Conservation (phyloP, 2,797 vertebrate species). For the Malacoctenus gilli region DNA sequence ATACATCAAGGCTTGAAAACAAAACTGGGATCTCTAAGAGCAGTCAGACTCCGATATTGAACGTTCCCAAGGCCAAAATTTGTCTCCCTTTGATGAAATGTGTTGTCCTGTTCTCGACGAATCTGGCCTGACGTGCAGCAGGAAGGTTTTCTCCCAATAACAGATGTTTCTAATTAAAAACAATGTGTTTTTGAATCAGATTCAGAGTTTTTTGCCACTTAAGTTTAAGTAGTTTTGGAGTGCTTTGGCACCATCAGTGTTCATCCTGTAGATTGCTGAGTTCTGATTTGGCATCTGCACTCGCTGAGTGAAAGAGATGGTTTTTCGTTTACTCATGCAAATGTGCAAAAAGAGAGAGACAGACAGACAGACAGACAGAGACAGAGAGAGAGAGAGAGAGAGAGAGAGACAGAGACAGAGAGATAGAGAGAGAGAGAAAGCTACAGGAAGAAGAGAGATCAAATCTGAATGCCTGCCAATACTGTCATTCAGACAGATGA, state of each 20-base stretch:
- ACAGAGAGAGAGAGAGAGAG: too few relatives aligned
- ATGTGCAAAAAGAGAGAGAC: too few relatives aligned
- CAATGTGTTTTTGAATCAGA: neutral
- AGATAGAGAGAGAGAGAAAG: neutral
- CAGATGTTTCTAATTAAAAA: neutral
- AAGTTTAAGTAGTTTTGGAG: slow-evolving; percentile 8
- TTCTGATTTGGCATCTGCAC: slow-evolving; percentile 35
- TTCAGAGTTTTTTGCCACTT: slow-evolving; percentile 1
- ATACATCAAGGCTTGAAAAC: too few relatives aligned
- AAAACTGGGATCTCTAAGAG: too few relatives aligned
- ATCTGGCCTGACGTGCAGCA: neutral
- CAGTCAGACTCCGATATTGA: too few relatives aligned
- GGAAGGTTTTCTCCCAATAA: neutral
- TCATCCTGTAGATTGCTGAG: slow-evolving; percentile 4
- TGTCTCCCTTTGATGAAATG: neutral
- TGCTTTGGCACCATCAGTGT: slow-evolving; percentile 14
- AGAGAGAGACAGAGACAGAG: too few relatives aligned
- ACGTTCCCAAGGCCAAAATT: neutral
- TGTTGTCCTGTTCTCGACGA: neutral
- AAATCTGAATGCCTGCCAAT: slow-evolving; percentile 15
- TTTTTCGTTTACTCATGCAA: slow-evolving; percentile 21
- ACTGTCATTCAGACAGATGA: slow-evolving; percentile 19
- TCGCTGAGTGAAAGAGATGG: slow-evolving; percentile 9
- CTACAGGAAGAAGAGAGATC: slow-evolving; percentile 1
- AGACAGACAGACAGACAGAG: too few relatives aligned